Base-by-base conservation (phyloP, 2,113 vertebrate species). In the Montifringilla adamsi region DNA sequence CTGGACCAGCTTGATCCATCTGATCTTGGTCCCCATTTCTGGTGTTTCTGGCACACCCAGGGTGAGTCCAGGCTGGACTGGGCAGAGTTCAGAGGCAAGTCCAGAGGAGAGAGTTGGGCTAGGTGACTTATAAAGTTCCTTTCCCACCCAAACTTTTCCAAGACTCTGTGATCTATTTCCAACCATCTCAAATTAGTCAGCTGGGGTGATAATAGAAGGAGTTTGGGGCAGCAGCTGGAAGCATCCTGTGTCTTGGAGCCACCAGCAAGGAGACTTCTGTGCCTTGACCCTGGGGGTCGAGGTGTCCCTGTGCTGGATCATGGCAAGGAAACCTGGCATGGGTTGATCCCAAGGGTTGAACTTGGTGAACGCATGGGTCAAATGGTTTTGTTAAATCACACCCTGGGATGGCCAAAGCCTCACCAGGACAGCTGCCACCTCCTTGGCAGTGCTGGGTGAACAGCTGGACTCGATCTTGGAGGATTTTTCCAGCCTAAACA, bases 221-320 rank as follows among this genome's bases (percentile, higher is more conserved):
- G 2, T 44, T 78, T 76, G 27, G 11, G 6, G 30, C 62, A 28
- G 17, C 56, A 53, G 16, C 16, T 70, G 75, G 75, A n/a, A 53
- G 10, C 17, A 58, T 26, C 24, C 33, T 2, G 0, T n/a, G 26
- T 21, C 52, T 22, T 49, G 39, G 35, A 50, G 30, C 18, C 44
- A 53, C 60, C 59, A 74, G 28, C 28, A 47, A 59, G 58, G 66
- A 86, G 12, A 52, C 3, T 5, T 10, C 33, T 63, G 26, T 62
- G 21, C 9, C 16, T 14, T 47, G 11, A 63, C 3, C 37, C 1
- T 23, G 23, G 27, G 9, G 6, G 8, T 4, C 0, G 0, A 43
- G n/a, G 5, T 74, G 33, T 75, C 27, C 15, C 23, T 52, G 35
- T 43, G 13, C 2, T 75, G 33, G 27, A 28, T 23, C 39, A 14